A percentile compares a stretch with the other conserved stretches of the same genome.
These are phyloP conservation scores for Tethya wilhelma DNA, from an alignment of 37 sponge, comb jelly and placozoan species.

Conservation along the genomic window DNA sequence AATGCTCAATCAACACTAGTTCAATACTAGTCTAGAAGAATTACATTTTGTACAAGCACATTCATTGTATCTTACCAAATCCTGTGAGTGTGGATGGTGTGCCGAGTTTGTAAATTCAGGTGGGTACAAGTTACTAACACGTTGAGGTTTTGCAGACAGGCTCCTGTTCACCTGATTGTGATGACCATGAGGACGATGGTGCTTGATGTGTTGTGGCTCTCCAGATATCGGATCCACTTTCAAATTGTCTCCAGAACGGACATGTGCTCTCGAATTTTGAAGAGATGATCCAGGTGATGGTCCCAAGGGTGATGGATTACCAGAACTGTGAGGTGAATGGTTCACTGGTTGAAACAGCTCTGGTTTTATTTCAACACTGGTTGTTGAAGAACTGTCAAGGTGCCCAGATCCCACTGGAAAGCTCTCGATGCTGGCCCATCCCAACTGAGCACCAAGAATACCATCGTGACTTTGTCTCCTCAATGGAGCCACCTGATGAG, in stretches of 20 bases:
- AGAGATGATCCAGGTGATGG: neutral
- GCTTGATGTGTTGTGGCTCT: neutral
- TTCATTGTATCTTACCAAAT: too few relatives aligned
- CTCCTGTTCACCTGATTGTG: too few relatives aligned
- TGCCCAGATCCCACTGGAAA: neutral
- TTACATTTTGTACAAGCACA: too few relatives aligned
- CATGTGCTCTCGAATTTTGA: conserved; percentile 1
- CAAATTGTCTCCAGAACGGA: conserved; percentile 3
- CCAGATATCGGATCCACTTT: conserved; percentile 17
- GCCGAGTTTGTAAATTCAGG: neutral
- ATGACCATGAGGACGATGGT: neutral
- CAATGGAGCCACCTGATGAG: neutral
- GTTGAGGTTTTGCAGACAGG: too few relatives aligned
- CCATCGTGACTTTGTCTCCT: neutral
- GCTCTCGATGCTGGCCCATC: conserved; percentile 3
- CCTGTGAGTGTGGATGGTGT: neutral
- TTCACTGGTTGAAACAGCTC: conserved; percentile 15
- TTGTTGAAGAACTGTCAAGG: neutral
- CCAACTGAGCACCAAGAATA: neutral
- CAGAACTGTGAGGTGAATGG: neutral
- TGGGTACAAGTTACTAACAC: too few relatives aligned
- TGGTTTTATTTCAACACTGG: conserved; percentile 43
- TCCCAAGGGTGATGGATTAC: conserved; percentile 1
- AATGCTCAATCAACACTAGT: too few relatives aligned
- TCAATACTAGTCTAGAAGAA: too few relatives aligned